Conservation (phyloP, 2,113 vertebrate species). For the Merops nubicus region DNA sequence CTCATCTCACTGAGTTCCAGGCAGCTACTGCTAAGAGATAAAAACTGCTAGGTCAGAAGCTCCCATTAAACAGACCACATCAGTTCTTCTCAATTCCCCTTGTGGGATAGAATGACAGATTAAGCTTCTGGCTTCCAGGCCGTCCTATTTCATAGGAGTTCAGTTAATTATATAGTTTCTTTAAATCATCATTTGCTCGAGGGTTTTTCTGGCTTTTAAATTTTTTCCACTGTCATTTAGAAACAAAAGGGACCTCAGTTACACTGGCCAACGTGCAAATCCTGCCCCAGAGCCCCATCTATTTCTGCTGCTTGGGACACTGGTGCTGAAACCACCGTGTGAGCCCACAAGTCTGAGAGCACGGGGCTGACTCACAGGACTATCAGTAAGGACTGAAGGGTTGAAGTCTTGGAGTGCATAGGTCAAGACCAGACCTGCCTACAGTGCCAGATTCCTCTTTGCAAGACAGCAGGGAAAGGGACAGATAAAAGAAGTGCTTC, state of each 20-base stretch:
- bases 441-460: neutral
- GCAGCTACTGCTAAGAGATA: constrained; percentile 3
- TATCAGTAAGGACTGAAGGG: neutral
- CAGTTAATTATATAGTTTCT: neutral
- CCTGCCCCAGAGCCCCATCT: neutral
- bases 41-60: constrained; percentile 1
- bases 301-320: neutral
- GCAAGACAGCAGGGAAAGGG: neutral
- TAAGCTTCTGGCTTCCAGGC: neutral
- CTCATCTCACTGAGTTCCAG: neutral
- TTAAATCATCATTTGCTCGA: neutral
- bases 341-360: neutral
- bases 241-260: neutral
- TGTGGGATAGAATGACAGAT: neutral
- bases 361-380: neutral
- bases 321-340: neutral
- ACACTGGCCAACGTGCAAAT: neutral
- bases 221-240: neutral
- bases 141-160: neutral
- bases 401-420: neutral
- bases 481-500: neutral
- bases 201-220: neutral
- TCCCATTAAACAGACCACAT: neutral
- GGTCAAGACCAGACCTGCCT: constrained; percentile 21
- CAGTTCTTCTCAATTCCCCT: neutral